Evolutionary conservation across 2,797 vertebrate genomes (phyloP).

Genomic region (Mormyrops attenuatus): DNA sequence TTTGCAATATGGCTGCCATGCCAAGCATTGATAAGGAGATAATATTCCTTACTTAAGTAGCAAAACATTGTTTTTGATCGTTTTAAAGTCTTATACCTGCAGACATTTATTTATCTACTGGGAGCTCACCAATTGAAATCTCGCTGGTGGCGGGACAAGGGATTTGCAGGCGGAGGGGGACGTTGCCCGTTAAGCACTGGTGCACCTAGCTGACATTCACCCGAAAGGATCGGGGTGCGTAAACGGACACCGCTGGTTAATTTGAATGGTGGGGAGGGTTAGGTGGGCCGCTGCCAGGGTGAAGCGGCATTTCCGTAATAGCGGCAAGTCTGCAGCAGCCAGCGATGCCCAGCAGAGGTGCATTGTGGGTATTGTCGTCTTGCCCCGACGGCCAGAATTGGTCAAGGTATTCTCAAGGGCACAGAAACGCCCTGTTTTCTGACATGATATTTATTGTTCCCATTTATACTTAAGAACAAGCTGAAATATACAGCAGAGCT

Average conservation of each 20-base stretch:
- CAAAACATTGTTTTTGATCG: neutral
- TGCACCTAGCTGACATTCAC: neutral
- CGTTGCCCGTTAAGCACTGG: neutral
- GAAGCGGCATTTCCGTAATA: neutral
- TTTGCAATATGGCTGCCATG: neutral
- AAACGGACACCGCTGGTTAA: constrained; percentile 12
- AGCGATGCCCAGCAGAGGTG: neutral
- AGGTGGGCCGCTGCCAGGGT: neutral
- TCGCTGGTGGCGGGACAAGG: neutral
- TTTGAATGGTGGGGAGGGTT: neutral
- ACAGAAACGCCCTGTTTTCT: neutral
- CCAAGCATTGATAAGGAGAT: neutral
- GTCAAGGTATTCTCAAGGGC: constrained; percentile 12
- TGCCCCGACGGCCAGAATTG: neutral
- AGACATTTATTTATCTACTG: neutral
- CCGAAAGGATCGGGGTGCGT: neutral
- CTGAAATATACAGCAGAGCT: constrained; percentile 27
- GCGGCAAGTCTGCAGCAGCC: neutral
- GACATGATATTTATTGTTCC: constrained; percentile 42
- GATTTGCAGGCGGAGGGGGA: neutral
- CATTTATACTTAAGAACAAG: constrained; percentile 46
- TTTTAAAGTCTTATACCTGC: neutral
- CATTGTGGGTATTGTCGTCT: neutral
- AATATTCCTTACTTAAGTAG: neutral
- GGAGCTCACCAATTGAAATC: neutral